Conservation (phyloP, 1,140 invertebrate genomes). For the Brevipalpus yothersi region DNA sequence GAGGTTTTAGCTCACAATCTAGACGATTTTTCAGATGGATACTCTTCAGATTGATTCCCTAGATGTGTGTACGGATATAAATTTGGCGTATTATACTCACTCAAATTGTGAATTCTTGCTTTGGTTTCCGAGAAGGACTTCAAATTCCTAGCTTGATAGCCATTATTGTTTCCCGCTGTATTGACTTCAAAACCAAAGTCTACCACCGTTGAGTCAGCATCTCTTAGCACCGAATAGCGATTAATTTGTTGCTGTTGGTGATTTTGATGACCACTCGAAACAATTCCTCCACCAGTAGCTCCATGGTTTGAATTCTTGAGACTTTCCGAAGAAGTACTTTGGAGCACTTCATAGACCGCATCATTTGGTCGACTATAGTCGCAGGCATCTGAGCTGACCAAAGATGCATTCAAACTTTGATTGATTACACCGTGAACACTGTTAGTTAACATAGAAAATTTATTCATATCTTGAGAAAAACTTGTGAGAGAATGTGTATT, state of each 20-base stretch:
- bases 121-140: neutral
- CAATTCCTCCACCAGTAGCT: neutral
- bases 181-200: neutral
- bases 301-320: neutral
- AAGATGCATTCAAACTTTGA: neutral
- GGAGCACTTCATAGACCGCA: neutral
- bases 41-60: neutral
- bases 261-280: neutral
- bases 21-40: neutral
- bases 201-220: neutral
- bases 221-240: neutral
- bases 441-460: neutral
- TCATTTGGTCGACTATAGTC: neutral
- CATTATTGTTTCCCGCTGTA: neutral
- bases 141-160: no score
- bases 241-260: neutral
- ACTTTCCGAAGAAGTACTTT: neutral
- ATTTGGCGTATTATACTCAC: neutral
- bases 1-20: neutral
- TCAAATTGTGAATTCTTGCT: neutral
- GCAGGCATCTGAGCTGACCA: neutral
- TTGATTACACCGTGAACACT: neutral
- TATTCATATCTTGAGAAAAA: no score
- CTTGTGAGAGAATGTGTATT: no score
- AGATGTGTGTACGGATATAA: neutral